Base-by-base conservation (phyloP, 2,888 invertebrate genomes). In the Seira musarum region DNA sequence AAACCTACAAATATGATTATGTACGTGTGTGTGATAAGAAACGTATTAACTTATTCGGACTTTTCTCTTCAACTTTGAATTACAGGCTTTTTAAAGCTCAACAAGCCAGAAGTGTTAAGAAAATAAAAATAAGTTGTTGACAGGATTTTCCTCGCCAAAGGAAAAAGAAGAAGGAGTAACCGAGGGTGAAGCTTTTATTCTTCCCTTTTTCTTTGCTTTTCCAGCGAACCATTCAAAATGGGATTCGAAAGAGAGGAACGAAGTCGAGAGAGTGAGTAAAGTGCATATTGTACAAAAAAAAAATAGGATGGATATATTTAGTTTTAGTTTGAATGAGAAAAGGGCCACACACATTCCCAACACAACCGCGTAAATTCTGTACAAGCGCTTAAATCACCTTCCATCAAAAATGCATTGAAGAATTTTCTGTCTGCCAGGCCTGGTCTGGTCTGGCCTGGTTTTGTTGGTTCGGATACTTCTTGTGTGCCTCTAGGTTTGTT, bases 51-150 rank as follows among this genome's bases (percentile, higher is more conserved):
- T 21, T 19, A 60, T 49, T 60, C 60, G n/a, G 60, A 60, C 60
- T 60, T 60, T 60, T n/a, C n/a, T 13, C 60, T 15, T 21, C 10
- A 2, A 21, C 3, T 60, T 60, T 60, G 22, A 60, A 60, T 60
- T 60, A 2, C 22, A 60, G 49, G 21, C 60, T 60, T 22, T 22
- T 22, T 2, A 21, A 60, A 60, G 60, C 60, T 60, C 60, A 60
- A 60, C 60, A 60, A 60, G 60, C 21, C 60, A n/a, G 8, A 60
- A 60, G 60, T 60, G 19, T 19, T 8, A 60, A 60, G 60, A 60
- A 60, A 60, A 60, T 60, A 60, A 53, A 53, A 53, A 53, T 53
- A 53, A 60, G 19, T 60, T 60, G 60, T 60, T 60, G 60, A 60
- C 22, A 60, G 10, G 60, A 19, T 22, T 21, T 21, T 60, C 21